phyloP scores from a whole-genome alignment of 2,888 invertebrate species.

The Drosophila tanythrix region DNA sequence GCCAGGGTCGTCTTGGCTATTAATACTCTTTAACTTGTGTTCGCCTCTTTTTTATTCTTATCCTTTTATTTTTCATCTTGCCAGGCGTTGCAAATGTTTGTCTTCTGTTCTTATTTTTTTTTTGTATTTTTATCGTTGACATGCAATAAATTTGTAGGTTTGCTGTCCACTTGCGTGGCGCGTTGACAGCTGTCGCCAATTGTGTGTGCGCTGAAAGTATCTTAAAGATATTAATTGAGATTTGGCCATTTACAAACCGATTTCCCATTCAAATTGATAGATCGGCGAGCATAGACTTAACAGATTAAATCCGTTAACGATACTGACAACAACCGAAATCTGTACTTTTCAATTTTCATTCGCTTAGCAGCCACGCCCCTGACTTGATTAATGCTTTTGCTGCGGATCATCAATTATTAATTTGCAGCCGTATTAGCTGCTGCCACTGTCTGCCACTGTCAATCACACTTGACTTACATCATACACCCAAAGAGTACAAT shows the following conservation, averaged over 20 bases:
- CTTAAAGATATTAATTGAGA: conserved; percentile 25
- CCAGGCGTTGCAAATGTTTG: conserved; percentile 17
- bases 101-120: conserved; percentile 18
- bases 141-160: conserved; percentile 67
- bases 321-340: conserved; percentile 37
- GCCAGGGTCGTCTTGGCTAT: conserved; percentile 74
- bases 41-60: conserved; percentile 11
- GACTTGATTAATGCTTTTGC: conserved; percentile 62
- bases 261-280: conserved; percentile 12
- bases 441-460: conserved; percentile 44
- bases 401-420: conserved; percentile 70
- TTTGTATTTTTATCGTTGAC: conserved; percentile 38
- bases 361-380: conserved; percentile 63
- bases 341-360: conserved; percentile 66
- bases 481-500: conserved; percentile 43
- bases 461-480: conserved; percentile 64
- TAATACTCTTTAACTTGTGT: conserved; percentile 56
- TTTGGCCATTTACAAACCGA: conserved; percentile 17
- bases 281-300: not conserved
- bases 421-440: conserved; percentile 44
- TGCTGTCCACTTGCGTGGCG: conserved; percentile 62
- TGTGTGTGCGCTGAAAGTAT: conserved; percentile 37
- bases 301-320: conserved; percentile 1
- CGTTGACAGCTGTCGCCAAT: conserved; percentile 70
- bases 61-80: not conserved